Base-by-base conservation (phyloP, 2,113 vertebrate genomes). In the Phyllostomus hastatus region DNA sequence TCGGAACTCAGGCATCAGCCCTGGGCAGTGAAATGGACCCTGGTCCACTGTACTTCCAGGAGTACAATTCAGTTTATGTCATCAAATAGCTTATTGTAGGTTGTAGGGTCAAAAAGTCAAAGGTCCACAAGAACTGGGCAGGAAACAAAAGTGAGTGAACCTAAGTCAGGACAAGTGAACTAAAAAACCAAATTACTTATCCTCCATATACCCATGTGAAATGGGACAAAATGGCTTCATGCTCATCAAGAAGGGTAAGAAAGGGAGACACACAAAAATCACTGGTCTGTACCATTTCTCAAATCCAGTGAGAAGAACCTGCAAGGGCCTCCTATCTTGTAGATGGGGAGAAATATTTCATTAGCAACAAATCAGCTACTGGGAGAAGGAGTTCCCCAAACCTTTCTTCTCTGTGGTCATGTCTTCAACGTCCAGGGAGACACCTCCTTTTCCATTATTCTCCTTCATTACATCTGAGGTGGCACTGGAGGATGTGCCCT, bases 141-240 rank as follows among this genome's bases (percentile, higher is more conserved):
- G 72, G 72, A 88, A 90, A 61, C 31, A 33, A 64, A 82, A 82
- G 52, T 16, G 26, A 52, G 19, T 28, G 38, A 70, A 16, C 5
- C n/a, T 48, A 46, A 80, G 12, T 87, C 73, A 85, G 73, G 85
- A 80, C 8, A 48, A 76, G 64, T 20, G 38, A 64, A 88, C 64
- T 54, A 31, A 52, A 89, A 83, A 78, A 57, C 19, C 69, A 82
- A 31, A 20, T 52, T 20, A 83, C 26, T 54, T 33, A 72, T 11
- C 46, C 43, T 83, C 14, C 14, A 17, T 19, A 50, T 3, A 33
- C 31, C 41, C 57, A 50, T 41, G 48, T 2, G 11, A 52, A 90
- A 76, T 16, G 57, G 33, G 43, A 52, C 28, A 82, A 81, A 76
- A 64, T 7, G 66, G 14, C 50, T 73, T 66, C 35, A 14, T 10